These are phyloP conservation scores for Yponomeuta plumbellus DNA, from an alignment of 2,888 invertebrate species.

Conservation along the genomic window DNA sequence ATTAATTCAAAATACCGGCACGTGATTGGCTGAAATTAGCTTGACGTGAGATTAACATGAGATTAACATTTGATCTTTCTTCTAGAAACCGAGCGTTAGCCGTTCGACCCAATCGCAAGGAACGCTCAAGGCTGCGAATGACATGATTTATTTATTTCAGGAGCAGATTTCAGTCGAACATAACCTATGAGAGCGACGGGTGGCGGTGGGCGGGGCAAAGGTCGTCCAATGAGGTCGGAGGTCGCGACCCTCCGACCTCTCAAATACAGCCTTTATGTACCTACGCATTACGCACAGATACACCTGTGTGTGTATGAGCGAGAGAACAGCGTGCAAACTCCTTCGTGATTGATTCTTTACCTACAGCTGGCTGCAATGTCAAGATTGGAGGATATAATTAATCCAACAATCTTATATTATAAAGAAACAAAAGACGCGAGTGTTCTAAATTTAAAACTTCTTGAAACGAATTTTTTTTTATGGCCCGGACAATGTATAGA, in stretches of 20 bases:
- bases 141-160: conserved; percentile 5
- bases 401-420: too few relatives aligned
- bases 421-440: neutral
- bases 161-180: conserved; percentile 12
- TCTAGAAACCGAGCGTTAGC: neutral
- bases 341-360: conserved; percentile 46
- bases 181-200: conserved; percentile 23
- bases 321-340: conserved; percentile 37
- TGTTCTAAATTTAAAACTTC: neutral
- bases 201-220: conserved; percentile 66
- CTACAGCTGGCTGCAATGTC: conserved; percentile 38
- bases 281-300: neutral
- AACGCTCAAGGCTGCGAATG: neutral
- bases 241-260: conserved; percentile 59
- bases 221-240: conserved; percentile 73
- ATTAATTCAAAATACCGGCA: too few relatives aligned
- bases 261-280: conserved; percentile 9
- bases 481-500: too few relatives aligned
- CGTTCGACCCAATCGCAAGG: neutral
- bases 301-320: neutral
- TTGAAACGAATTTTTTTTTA: neutral
- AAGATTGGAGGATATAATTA: neutral
- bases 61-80: too few relatives aligned
- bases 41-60: too few relatives aligned
- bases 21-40: too few relatives aligned